A percentile compares a stretch with the other conserved stretches of the same genome.
phyloP scores from a whole-genome alignment of 2,888 invertebrate species.

The Nowickia ferox region DNA sequence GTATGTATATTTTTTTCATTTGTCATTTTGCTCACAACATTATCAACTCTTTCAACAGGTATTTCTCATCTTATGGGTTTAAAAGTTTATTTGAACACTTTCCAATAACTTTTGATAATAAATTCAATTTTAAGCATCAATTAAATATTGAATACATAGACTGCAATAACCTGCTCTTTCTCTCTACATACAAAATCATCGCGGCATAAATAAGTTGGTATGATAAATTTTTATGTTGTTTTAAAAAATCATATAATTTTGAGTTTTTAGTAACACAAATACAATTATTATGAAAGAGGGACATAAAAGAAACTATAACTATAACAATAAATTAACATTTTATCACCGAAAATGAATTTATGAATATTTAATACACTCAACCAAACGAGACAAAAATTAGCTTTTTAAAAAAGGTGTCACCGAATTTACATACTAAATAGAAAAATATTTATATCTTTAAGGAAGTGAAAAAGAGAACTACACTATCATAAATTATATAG shows the following conservation, averaged over 20 bases:
- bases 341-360: conserved; percentile 42
- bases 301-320: conserved; percentile 33
- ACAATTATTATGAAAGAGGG: conserved; percentile 17
- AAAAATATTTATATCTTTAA: conserved; percentile 1
- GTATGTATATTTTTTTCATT: neutral
- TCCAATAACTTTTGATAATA: conserved; percentile 38
- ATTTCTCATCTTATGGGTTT: conserved; percentile 19
- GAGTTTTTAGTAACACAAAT: conserved; percentile 40
- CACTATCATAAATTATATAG: neutral
- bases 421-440: neutral
- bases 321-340: conserved; percentile 61
- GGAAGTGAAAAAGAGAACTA: neutral
- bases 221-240: conserved; percentile 51
- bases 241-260: conserved; percentile 30
- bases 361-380: conserved; percentile 36
- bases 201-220: conserved; percentile 17
- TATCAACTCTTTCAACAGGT: conserved; percentile 43
- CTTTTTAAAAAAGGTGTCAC: conserved; percentile 6
- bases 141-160: conserved; percentile 10
- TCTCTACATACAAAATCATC: neutral
- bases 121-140: conserved; percentile 46
- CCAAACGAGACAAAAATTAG: conserved; percentile 8
- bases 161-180: neutral
- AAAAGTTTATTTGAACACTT: conserved; percentile 17
- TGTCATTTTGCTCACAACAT: conserved; percentile 11